Percentiles rank a stretch among this genome's conserved stretches.
Conservation (phyloP, 2,797 vertebrate genomes). For the Phrynocephalus guinanensis region DNA sequence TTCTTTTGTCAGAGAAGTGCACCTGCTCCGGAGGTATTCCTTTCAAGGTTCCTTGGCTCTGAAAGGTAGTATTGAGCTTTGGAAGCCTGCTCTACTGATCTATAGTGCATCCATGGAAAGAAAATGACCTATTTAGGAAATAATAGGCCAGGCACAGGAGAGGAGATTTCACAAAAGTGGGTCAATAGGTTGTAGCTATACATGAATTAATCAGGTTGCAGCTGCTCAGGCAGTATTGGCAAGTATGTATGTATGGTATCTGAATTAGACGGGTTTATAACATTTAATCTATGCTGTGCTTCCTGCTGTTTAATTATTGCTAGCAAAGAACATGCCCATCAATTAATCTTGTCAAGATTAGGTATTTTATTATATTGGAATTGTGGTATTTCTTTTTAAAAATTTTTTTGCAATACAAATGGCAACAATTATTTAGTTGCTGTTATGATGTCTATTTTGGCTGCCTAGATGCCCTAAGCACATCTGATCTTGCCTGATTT, state of each 20-base stretch:
- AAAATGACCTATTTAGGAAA: not conserved
- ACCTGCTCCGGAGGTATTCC: not conserved
- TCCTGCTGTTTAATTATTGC: not conserved
- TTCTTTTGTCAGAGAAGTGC: not conserved
- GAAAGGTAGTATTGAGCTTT: not conserved
- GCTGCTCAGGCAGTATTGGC: not conserved
- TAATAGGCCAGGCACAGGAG: not conserved
- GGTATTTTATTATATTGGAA: not conserved
- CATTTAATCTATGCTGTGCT: not conserved
- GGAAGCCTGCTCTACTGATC: rapidly evolving
- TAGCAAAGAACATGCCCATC: not conserved
- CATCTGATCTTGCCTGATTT: too few species aligned
- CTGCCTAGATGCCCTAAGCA: too few species aligned
- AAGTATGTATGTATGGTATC: not conserved
- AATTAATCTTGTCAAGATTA: not conserved
- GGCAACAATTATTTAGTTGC: not conserved
- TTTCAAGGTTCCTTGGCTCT: not conserved
- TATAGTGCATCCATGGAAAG: not conserved
- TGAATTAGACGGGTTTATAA: not conserved
- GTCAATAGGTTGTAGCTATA: not conserved
- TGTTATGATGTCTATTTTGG: too few species aligned
- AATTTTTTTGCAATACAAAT: not conserved
- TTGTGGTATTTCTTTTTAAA: not conserved
- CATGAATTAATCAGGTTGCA: not conserved
- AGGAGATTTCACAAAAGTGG: constrained; percentile 6